Conservation (phyloP, 2,797 vertebrate species). For the Champsocephalus esox region DNA sequence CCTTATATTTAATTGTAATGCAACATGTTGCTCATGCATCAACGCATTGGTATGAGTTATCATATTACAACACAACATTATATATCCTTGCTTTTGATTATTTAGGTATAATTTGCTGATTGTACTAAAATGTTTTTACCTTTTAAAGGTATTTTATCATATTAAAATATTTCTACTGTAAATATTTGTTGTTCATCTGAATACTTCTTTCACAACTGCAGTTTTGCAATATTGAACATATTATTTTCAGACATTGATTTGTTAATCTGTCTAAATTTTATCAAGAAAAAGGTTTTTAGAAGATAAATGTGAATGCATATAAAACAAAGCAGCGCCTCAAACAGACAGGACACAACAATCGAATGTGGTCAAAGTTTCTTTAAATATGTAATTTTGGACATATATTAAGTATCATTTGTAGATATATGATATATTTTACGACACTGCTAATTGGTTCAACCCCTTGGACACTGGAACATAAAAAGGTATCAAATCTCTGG, state of each 20-base stretch:
- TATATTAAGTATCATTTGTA: background rate
- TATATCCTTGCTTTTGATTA: background rate
- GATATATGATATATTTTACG: background rate
- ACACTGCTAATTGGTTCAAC: background rate
- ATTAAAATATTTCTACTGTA: no score
- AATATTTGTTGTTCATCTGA: background rate
- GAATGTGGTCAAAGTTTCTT: background rate
- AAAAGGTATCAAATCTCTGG: constrained; percentile 13
- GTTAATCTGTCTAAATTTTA: no score
- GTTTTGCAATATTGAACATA: background rate
- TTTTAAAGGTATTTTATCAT: background rate
- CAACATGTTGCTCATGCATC: background rate
- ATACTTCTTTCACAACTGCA: background rate
- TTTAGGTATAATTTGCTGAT: background rate
- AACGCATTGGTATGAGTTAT: background rate
- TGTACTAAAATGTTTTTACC: background rate
- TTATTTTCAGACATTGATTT: background rate
- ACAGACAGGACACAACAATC: background rate
- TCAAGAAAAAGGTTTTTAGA: background rate
- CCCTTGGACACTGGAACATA: background rate
- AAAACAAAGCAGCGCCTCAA: background rate
- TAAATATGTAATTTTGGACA: background rate
- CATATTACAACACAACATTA: no score
- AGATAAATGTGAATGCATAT: background rate
- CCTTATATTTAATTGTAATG: background rate